Conservation (phyloP, 2,888 invertebrate genomes). For the Eugnorisma glareosa region DNA sequence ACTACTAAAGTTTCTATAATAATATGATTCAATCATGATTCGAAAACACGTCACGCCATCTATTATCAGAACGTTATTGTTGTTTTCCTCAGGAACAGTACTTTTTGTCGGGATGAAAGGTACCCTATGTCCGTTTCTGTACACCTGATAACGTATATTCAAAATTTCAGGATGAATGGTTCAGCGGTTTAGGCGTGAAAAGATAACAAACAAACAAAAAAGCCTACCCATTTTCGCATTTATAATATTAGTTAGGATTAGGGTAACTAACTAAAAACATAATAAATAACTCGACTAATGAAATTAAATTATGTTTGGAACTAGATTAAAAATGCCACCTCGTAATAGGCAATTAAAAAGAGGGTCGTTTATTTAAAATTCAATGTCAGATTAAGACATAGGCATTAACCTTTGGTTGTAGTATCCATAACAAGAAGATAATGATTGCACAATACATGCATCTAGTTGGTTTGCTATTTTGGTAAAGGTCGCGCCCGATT, state of each 20-base stretch:
- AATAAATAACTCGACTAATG: neutral
- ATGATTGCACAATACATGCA: conserved; percentile 30
- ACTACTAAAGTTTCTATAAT: no score
- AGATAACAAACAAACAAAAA: no score
- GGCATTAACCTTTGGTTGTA: conserved; percentile 34
- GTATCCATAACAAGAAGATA: conserved; percentile 18
- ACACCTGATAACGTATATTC: no score
- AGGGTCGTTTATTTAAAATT: conserved; percentile 18
- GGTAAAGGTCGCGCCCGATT: neutral
- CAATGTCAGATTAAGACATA: conserved; percentile 50
- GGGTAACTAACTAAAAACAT: neutral
- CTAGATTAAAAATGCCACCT: neutral
- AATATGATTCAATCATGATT: no score
- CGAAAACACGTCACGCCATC: no score
- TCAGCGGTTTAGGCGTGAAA: no score
- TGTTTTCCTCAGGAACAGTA: no score
- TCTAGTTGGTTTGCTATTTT: neutral
- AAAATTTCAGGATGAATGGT: no score
- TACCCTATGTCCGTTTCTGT: no score
- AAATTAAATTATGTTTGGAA: neutral
- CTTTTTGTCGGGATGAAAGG: no score
- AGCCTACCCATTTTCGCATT: no score
- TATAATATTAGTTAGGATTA: neutral
- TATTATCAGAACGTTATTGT: no score
- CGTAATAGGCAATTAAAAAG: neutral